Evolutionary conservation across 2,797 vertebrate species (phyloP).

Genomic region (Kryptopterus vitreolus): DNA sequence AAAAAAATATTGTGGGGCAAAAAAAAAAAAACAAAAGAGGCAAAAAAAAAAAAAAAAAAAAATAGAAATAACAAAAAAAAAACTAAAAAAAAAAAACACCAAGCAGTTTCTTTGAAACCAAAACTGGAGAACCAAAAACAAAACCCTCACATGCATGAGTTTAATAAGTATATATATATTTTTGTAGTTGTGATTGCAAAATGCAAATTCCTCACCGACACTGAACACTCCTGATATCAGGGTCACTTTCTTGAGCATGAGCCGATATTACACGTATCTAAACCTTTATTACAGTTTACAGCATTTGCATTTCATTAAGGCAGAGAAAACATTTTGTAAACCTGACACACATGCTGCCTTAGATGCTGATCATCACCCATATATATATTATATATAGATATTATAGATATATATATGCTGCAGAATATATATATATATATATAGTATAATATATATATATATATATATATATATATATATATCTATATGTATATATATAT

Average conservation of each 20-base stretch:
- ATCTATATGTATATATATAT: not conserved
- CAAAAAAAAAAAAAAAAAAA: slow-evolving; percentile 44
- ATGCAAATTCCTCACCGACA: not conserved
- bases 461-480: not conserved
- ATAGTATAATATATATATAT: no score
- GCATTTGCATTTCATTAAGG: slow-evolving; percentile 9
- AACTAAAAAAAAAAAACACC: slow-evolving; percentile 62
- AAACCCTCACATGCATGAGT: slow-evolving; percentile 67
- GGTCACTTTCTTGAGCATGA: not conserved
- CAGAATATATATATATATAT: no score
- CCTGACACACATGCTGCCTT: not conserved
- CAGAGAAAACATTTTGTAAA: not conserved
- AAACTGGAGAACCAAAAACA: slow-evolving; percentile 45
- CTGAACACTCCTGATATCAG: not conserved
- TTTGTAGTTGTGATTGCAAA: slow-evolving; percentile 35
- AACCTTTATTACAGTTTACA: not conserved
- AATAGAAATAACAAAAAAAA: slow-evolving; percentile 65
- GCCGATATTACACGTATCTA: not conserved
- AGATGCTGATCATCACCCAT: no score
- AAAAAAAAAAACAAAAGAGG: slow-evolving; percentile 72
- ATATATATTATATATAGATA: not conserved
- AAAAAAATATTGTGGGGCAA: slow-evolving; percentile 63
- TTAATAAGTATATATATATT: slow-evolving; percentile 55
- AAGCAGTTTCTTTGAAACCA: slow-evolving; percentile 60
- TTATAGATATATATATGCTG: not conserved